Percentiles rank a stretch among this genome's conserved stretches.
These are phyloP conservation scores for Falco cherrug DNA, from an alignment of 2,797 vertebrate genomes.

Conservation along the genomic window DNA sequence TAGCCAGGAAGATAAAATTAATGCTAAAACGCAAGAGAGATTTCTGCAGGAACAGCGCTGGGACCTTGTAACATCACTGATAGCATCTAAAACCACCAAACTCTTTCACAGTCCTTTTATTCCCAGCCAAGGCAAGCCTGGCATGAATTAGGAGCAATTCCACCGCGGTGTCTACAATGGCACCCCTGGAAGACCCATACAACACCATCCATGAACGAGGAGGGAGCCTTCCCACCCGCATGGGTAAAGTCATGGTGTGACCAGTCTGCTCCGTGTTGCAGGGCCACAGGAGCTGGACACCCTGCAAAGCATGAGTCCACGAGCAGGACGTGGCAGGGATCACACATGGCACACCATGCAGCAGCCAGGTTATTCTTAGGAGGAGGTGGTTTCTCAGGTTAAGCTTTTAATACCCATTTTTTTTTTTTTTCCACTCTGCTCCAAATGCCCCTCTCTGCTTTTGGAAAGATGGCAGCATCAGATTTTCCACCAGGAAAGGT, in stretches of 20 bases:
- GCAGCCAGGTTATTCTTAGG: not conserved
- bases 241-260: fast-evolving
- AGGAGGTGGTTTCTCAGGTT: not conserved
- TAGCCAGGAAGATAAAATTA: not conserved
- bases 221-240: not conserved
- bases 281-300: fast-evolving
- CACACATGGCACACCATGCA: fast-evolving
- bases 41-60: fast-evolving
- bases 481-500: conserved; percentile 37
- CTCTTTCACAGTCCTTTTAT: not conserved
- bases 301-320: not conserved
- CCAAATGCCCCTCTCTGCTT: not conserved
- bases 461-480: not conserved
- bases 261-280: fast-evolving
- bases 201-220: too few species aligned
- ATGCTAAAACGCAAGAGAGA: not conserved
- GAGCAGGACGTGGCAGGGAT: fast-evolving
- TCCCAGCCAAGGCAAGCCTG: not conserved
- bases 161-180: fast-evolving
- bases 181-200: not conserved
- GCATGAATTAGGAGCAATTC: not conserved
- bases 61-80: fast-evolving
- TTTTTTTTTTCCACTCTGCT: not conserved
- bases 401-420: not conserved
- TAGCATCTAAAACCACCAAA: not conserved